Evolutionary conservation across 1,140 invertebrate species (phyloP).

Genomic region (Arctopsyche grandis): DNA sequence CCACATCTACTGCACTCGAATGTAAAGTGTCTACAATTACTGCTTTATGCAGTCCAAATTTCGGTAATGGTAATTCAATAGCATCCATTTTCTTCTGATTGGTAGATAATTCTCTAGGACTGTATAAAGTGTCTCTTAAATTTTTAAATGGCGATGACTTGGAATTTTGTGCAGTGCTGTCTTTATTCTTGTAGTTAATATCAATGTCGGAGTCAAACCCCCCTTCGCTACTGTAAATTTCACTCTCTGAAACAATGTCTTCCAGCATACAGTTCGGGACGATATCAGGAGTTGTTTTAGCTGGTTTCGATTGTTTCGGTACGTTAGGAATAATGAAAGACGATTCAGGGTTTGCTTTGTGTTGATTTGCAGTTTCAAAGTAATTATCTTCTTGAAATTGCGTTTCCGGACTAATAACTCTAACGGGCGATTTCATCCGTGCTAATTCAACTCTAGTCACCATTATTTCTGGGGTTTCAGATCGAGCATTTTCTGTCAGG

Average conservation of each 20-base stretch:
- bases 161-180: background rate
- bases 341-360: background rate
- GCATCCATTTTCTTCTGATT: background rate
- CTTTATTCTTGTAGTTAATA: constrained; percentile 4
- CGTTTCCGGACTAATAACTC: constrained; percentile 8
- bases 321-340: constrained; percentile 40
- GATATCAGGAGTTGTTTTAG: background rate
- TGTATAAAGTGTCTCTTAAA: background rate
- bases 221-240: constrained; percentile 49
- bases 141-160: background rate
- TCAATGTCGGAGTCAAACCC: constrained; percentile 19
- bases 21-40: constrained; percentile 50
- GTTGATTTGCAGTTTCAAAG: constrained; percentile 20
- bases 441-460: constrained; percentile 27
- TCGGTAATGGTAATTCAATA: constrained; percentile 15
- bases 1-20: constrained; percentile 40
- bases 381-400: constrained; percentile 48
- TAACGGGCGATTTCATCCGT: constrained; percentile 7
- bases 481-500: constrained; percentile 41
- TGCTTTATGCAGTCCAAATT: constrained; percentile 11
- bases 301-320: constrained; percentile 40
- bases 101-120: background rate
- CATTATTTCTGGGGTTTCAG: constrained; percentile 43
- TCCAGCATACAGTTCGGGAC: constrained; percentile 38
- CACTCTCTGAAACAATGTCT: constrained; percentile 52